Conservation (phyloP, 1,140 invertebrate genomes). For the Polypedilum vanderplanki region DNA sequence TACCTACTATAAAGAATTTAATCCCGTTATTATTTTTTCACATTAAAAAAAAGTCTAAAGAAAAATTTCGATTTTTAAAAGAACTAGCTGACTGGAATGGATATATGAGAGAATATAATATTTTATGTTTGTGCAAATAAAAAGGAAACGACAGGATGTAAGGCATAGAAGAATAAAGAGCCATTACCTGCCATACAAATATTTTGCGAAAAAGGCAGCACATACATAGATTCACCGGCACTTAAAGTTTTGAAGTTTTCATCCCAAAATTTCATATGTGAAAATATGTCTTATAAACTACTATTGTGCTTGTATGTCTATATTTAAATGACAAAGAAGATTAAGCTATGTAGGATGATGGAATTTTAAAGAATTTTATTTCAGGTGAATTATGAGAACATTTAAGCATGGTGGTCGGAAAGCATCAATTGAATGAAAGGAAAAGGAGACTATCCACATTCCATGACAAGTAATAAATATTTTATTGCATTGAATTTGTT, state of each 20-base stretch:
- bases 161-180: neutral
- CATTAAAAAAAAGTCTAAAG: neutral
- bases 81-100: neutral
- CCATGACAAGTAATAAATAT: too few relatives aligned
- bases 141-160: constrained; percentile 14
- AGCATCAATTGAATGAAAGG: constrained; percentile 2
- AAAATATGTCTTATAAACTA: neutral
- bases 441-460: neutral
- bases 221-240: neutral
- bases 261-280: neutral
- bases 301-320: neutral
- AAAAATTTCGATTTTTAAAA: neutral
- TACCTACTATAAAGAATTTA: neutral
- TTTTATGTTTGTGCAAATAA: constrained; percentile 2
- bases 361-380: neutral
- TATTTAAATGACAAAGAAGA: constrained; percentile 8
- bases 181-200: constrained; percentile 11
- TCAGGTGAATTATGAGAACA: constrained; percentile 17
- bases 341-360: neutral
- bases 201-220: neutral
- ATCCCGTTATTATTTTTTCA: constrained; percentile 12
- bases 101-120: neutral
- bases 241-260: neutral
- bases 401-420: neutral
- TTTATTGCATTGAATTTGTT: too few relatives aligned